A percentile compares a stretch with the other conserved stretches of the same genome.
These are phyloP conservation scores for Varecia variegata DNA, from an alignment of 2,797 vertebrate species.

Conservation along the genomic window DNA sequence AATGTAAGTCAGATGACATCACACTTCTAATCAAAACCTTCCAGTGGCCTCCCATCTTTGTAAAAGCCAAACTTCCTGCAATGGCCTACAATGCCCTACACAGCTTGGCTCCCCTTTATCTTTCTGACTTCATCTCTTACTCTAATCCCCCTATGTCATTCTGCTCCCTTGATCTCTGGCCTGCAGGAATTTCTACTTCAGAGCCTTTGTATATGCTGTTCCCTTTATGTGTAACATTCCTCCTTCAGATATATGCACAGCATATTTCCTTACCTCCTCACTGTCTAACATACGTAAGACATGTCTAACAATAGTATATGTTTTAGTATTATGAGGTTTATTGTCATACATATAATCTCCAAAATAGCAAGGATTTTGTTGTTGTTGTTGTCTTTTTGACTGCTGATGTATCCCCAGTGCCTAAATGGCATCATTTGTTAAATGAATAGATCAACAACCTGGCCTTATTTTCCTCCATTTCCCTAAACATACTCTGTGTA, in stretches of 20 bases:
- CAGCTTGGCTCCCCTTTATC: neutral
- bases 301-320: no score
- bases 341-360: neutral
- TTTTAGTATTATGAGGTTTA: neutral
- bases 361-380: neutral
- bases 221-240: neutral
- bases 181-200: neutral
- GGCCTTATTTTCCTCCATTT: neutral
- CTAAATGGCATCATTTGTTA: neutral
- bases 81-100: neutral
- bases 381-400: neutral
- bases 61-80: slow-evolving; percentile 12
- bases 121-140: neutral
- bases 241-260: neutral
- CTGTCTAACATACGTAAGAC: neutral
- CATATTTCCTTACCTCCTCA: neutral
- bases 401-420: neutral
- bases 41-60: neutral
- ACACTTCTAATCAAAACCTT: neutral
- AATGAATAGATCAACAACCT: neutral
- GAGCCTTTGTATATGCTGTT: neutral
- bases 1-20: neutral
- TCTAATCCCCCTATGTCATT: neutral
- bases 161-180: neutral
- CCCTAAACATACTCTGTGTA: neutral